These are phyloP conservation scores for Lepus oiostolus DNA, from an alignment of 2,797 vertebrate species.

Conservation along the genomic window DNA sequence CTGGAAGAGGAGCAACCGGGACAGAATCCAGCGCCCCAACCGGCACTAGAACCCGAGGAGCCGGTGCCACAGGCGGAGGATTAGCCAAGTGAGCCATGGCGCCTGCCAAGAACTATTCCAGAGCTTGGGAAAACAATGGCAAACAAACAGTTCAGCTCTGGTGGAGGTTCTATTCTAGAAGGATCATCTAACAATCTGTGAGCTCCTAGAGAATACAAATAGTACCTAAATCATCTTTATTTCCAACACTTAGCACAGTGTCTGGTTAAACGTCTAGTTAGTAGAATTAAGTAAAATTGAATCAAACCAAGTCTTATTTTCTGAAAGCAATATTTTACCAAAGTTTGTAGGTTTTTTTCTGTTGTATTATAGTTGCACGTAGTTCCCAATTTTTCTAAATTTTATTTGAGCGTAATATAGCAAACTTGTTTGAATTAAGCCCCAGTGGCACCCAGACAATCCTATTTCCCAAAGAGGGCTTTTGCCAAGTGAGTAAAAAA, in stretches of 20 bases:
- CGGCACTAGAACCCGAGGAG: too few species aligned
- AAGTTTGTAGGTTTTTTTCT: conserved; percentile 55
- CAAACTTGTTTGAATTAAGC: conserved; percentile 38
- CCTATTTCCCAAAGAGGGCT: not conserved
- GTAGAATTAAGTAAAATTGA: conserved; percentile 48
- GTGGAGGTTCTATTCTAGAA: not conserved
- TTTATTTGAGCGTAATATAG: conserved; percentile 53
- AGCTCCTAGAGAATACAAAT: not conserved
- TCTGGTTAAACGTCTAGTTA: not conserved
- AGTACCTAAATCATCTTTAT: not conserved
- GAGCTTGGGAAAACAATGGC: not conserved
- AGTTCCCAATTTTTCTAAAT: conserved; percentile 40
- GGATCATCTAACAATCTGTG: not conserved
- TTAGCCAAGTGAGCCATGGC: too few species aligned
- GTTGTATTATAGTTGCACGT: not conserved
- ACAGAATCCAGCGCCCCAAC: too few species aligned
- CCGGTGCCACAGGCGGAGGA: too few species aligned
- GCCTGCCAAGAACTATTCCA: not conserved
- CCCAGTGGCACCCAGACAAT: not conserved
- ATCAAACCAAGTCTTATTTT: conserved; percentile 49
- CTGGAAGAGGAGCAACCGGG: too few species aligned
- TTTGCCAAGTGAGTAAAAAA: not conserved
- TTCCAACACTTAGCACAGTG: conserved; percentile 16
- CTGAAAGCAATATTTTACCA: conserved; percentile 53
- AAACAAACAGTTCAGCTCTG: conserved; percentile 13